A percentile compares a stretch with the other conserved stretches of the same genome.
Evolutionary conservation across 2,113 vertebrate genomes (phyloP).

Genomic region (Leptobrachium ailaonicum): DNA sequence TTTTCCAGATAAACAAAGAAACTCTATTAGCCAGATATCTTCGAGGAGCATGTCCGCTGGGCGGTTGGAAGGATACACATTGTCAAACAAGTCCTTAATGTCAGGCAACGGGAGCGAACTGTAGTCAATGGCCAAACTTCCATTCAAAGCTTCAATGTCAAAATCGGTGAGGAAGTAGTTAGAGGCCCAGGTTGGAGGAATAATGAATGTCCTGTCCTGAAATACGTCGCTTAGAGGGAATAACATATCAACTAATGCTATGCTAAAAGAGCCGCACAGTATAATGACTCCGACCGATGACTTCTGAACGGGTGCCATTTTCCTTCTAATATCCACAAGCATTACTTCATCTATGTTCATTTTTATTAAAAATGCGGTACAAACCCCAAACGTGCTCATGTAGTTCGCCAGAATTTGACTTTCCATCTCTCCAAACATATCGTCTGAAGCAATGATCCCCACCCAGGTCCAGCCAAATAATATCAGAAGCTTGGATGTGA

Average conservation of each 20-base stretch:
- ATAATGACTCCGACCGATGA: neutral
- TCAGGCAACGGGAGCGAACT: neutral
- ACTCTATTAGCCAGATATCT: neutral
- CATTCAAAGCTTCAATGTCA: neutral
- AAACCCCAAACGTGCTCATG: neutral
- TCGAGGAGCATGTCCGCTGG: neutral
- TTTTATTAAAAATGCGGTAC: neutral
- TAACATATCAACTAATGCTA: neutral
- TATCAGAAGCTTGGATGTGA: neutral
- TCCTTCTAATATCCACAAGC: neutral
- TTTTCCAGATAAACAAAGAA: neutral
- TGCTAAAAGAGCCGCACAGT: neutral
- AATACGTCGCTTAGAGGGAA: neutral
- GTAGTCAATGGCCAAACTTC: neutral
- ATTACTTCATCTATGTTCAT: neutral
- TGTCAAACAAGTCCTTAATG: neutral
- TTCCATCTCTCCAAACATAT: neutral
- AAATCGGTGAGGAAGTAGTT: neutral
- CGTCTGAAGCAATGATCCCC: neutral
- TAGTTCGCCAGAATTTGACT: neutral
- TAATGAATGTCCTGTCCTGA: neutral
- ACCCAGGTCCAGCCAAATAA: constrained; percentile 8
- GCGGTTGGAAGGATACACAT: neutral
- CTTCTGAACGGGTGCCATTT: neutral
- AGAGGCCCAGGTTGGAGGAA: neutral